Percentiles rank a stretch among this genome's conserved stretches.
phyloP scores from a whole-genome alignment of 2,797 vertebrate species.

The Monodelphis domestica region DNA sequence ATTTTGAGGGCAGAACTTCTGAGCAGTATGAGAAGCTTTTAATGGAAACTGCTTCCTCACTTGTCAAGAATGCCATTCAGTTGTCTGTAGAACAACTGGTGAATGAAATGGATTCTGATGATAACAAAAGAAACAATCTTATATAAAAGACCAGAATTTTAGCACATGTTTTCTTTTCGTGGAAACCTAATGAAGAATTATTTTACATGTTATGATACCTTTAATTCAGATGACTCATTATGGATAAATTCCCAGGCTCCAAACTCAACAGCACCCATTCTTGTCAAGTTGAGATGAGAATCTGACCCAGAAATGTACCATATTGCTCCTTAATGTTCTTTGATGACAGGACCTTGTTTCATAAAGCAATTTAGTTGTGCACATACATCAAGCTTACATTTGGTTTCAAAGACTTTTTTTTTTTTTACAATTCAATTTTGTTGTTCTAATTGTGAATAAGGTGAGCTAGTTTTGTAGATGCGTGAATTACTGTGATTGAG shows the following conservation, averaged over 20 bases:
- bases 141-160: constrained; percentile 75
- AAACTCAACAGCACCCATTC: constrained; percentile 43
- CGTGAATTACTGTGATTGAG: constrained; percentile 53
- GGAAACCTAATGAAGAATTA: constrained; percentile 29
- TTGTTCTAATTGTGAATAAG: constrained; percentile 55
- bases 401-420: constrained; percentile 29
- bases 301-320: constrained; percentile 34
- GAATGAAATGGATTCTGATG: constrained; percentile 85
- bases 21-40: constrained; percentile 87
- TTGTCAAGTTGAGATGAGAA: neutral
- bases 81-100: constrained; percentile 90
- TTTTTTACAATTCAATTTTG: constrained; percentile 50
- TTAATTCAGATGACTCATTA: constrained; percentile 31
- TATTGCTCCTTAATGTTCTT: constrained; percentile 21
- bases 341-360: constrained; percentile 48
- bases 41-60: constrained; percentile 87
- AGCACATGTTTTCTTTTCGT: constrained; percentile 1
- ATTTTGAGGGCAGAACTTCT: constrained; percentile 82
- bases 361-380: constrained; percentile 40
- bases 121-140: constrained; percentile 84
- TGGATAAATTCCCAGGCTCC: constrained; percentile 44
- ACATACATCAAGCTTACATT: constrained; percentile 48
- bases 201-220: constrained; percentile 61
- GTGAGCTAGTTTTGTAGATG: constrained; percentile 62
- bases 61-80: constrained; percentile 89